phyloP scores from a whole-genome alignment of 1,140 invertebrate genomes.

The Oedothorax gibbosus region DNA sequence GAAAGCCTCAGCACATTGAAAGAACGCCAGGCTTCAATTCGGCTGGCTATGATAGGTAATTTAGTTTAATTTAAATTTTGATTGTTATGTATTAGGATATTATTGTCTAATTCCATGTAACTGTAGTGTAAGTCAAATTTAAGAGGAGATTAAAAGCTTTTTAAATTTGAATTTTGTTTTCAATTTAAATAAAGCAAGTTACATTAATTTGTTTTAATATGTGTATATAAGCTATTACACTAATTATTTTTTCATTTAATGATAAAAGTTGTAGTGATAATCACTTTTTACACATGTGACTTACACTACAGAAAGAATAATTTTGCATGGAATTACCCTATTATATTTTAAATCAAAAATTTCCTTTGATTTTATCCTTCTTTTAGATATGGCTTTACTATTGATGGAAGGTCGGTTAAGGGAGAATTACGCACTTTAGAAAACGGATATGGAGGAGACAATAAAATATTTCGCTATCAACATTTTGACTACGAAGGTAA shows the following conservation, averaged over 20 bases:
- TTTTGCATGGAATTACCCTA: too few relatives aligned
- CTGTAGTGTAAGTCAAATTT: too few relatives aligned
- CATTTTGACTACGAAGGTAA: slow-evolving; percentile 53
- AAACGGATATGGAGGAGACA: slow-evolving; percentile 32
- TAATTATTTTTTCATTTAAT: too few relatives aligned
- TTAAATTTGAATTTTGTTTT: too few relatives aligned
- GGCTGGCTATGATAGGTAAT: slow-evolving; percentile 54
- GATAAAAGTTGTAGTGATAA: too few relatives aligned
- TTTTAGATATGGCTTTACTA: slow-evolving; percentile 53
- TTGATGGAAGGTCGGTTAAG: slow-evolving; percentile 14
- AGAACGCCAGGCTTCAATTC: slow-evolving; percentile 36
- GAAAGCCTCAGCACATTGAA: slow-evolving; percentile 10
- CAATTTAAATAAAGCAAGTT: background rate
- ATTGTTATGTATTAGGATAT: background rate
- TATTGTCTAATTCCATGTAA: too few relatives aligned
- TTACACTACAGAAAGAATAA: too few relatives aligned
- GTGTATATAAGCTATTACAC: too few relatives aligned
- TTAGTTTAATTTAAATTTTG: background rate
- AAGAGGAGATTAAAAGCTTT: too few relatives aligned
- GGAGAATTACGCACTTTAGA: slow-evolving; percentile 12
- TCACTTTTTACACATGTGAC: too few relatives aligned
- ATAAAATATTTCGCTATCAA: slow-evolving; percentile 29
- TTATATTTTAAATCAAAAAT: background rate
- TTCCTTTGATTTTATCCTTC: background rate
- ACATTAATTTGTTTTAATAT: background rate